These are phyloP conservation scores for Haliclystus octoradiatus DNA, from an alignment of 30 jellyfish, hydroid and myxozoan genomes.

Conservation along the genomic window DNA sequence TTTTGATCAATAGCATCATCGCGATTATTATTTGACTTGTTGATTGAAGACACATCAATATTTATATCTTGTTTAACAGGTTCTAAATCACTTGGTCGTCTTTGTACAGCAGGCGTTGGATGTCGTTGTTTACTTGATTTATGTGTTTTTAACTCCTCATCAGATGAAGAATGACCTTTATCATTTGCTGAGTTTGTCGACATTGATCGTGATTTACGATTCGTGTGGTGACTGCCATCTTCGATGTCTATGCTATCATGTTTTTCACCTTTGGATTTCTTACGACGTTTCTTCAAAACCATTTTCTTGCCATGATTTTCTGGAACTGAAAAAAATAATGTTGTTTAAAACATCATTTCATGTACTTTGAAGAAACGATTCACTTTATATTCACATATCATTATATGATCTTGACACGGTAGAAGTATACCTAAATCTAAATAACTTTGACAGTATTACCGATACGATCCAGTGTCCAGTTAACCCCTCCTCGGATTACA, in stretches of 20 bases:
- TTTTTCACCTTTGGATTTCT: neutral
- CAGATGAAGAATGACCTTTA: neutral
- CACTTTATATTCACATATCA: too few species aligned
- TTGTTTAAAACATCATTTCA: neutral
- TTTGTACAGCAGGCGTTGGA: slow-evolving; percentile 13
- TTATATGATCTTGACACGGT: too few species aligned
- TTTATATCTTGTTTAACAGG: neutral
- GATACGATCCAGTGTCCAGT: too few species aligned
- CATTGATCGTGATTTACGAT: neutral
- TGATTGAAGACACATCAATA: neutral
- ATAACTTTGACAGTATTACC: too few species aligned
- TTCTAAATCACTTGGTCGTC: neutral
- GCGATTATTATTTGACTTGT: neutral
- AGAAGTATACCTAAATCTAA: too few species aligned
- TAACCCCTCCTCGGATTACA: too few species aligned
- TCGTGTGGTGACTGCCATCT: neutral
- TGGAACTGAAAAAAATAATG: neutral
- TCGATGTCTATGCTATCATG: neutral
- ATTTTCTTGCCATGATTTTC: neutral
- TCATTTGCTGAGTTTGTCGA: neutral
- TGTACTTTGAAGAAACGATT: neutral
- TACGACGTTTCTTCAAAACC: neutral
- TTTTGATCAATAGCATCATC: slow-evolving; percentile 4
- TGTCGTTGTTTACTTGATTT: slow-evolving; percentile 8
- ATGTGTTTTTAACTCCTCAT: neutral